phyloP scores from a whole-genome alignment of 1,140 invertebrate genomes.

The Hyposmocoma kahamanoa region DNA sequence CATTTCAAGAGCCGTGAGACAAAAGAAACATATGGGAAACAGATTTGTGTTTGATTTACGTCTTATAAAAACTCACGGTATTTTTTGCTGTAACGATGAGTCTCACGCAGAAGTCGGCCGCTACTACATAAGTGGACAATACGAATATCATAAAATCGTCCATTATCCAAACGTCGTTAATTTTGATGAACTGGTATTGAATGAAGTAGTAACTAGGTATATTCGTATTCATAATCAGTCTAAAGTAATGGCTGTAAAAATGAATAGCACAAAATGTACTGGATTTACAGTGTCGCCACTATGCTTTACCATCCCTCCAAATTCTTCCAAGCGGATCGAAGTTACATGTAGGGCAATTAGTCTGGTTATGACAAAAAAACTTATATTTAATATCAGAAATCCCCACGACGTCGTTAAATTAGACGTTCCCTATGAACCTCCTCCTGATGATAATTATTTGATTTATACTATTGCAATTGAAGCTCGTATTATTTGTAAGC shows the following conservation, averaged over 20 bases:
- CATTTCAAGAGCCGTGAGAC: slow-evolving; percentile 40
- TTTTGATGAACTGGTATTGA: slow-evolving; percentile 46
- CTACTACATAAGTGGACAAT: slow-evolving; percentile 57
- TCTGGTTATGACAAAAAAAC: slow-evolving; percentile 31
- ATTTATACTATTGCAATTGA: slow-evolving; percentile 33
- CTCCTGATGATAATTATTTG: slow-evolving; percentile 32
- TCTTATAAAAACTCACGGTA: slow-evolving; percentile 49
- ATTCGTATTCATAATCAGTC: slow-evolving; percentile 48
- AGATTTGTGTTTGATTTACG: slow-evolving; percentile 55
- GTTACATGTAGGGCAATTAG: slow-evolving; percentile 42
- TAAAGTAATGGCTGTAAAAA: slow-evolving; percentile 32
- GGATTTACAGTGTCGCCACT: slow-evolving; percentile 40
- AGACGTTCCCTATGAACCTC: slow-evolving; percentile 2
- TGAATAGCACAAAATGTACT: slow-evolving; percentile 36
- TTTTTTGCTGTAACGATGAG: slow-evolving; percentile 49
- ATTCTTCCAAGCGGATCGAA: slow-evolving; percentile 30
- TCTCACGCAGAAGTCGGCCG: slow-evolving; percentile 53
- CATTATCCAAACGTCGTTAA: slow-evolving; percentile 42
- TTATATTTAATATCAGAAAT: slow-evolving; percentile 46
- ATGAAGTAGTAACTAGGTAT: slow-evolving; percentile 34
- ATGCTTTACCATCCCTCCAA: slow-evolving; percentile 39
- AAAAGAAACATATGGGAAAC: slow-evolving; percentile 29
- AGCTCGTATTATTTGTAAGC: slow-evolving; percentile 31
- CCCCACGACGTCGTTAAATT: slow-evolving; percentile 22
- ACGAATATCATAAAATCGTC: slow-evolving; percentile 43